Percentiles rank a stretch among this genome's conserved stretches.
Conservation (phyloP, 1,140 invertebrate genomes). For the Leptinotarsa defecta region DNA sequence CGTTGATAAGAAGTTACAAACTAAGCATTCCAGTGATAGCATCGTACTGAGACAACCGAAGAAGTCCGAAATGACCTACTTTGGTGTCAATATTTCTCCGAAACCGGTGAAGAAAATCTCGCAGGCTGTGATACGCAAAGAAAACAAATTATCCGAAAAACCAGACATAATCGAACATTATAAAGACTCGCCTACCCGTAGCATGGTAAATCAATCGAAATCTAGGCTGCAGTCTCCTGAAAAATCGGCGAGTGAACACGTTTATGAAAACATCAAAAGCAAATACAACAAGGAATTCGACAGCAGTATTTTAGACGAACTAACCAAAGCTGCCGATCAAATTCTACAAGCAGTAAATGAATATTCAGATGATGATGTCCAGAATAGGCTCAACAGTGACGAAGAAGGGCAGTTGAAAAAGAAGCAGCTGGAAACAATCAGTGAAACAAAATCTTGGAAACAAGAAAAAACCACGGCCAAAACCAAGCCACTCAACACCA, state of each 20-base stretch:
- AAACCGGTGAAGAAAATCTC: slow-evolving; percentile 35
- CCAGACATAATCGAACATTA: slow-evolving; percentile 47
- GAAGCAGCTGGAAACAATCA: slow-evolving; percentile 56
- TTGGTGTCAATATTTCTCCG: slow-evolving; percentile 47
- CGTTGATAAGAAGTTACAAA: slow-evolving; percentile 35
- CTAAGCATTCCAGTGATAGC: slow-evolving; percentile 37
- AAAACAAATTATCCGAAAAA: slow-evolving; percentile 44
- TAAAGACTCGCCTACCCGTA: slow-evolving; percentile 34
- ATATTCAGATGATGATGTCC: slow-evolving; percentile 59
- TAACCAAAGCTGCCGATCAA: slow-evolving; percentile 61
- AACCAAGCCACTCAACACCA: slow-evolving; percentile 27
- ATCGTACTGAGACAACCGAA: slow-evolving; percentile 52
- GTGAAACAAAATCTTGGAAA: slow-evolving; percentile 56
- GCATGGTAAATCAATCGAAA: slow-evolving; percentile 25
- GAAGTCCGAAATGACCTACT: slow-evolving; percentile 54
- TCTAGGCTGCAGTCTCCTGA: neutral
- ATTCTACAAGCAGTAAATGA: slow-evolving; percentile 60
- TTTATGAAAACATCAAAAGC: slow-evolving; percentile 51
- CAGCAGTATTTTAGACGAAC: slow-evolving; percentile 58
- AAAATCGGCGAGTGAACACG: slow-evolving; percentile 31
- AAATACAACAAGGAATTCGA: slow-evolving; percentile 47
- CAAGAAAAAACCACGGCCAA: slow-evolving; percentile 37
- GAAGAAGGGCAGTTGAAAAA: slow-evolving; percentile 46
- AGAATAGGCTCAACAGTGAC: slow-evolving; percentile 45
- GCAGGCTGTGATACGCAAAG: slow-evolving; percentile 42